phyloP scores from a whole-genome alignment of 2,113 vertebrate genomes.

The human (Homo sapiens) region GRCh38 chr5:81184501-81185000 shows the following conservation, averaged over 20 bases:
- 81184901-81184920: no score
- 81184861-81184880: background rate
- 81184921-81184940: no score
- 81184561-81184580: background rate
- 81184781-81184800: background rate
- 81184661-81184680: conserved; percentile 8
- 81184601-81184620: background rate
- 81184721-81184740: background rate
- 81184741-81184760: background rate
- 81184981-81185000: no score
- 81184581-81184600: background rate
- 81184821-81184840: background rate
- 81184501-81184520: background rate
- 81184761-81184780: background rate
- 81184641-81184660: background rate
- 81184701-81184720: background rate
- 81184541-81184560: background rate
- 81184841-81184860: background rate
- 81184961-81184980: background rate
- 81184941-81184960: background rate
- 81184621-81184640: background rate
- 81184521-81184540: background rate
- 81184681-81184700: background rate
- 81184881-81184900: background rate
- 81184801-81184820: background rate